Conservation (phyloP, 2,888 invertebrate genomes). For the Lapara coniferarum region DNA sequence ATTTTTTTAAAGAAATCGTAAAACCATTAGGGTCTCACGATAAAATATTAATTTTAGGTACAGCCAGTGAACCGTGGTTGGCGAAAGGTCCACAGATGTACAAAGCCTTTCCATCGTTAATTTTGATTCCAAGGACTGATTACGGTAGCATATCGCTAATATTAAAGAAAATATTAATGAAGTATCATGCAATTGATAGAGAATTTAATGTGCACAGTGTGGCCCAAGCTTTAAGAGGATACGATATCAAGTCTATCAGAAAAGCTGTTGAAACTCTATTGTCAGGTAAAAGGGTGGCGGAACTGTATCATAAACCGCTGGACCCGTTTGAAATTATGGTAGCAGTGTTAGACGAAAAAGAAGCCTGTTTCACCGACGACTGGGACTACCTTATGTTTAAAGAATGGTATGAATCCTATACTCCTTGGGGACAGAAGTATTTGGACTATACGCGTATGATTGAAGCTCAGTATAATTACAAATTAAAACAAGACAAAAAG, state of each 20-base stretch:
- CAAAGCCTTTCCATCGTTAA: slow-evolving; percentile 84
- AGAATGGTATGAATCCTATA: slow-evolving; percentile 75
- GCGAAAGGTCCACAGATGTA: slow-evolving; percentile 71
- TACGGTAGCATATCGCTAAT: slow-evolving; percentile 83
- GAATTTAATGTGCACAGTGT: slow-evolving; percentile 84
- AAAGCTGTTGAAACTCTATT: slow-evolving; percentile 72
- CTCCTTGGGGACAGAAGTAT: slow-evolving; percentile 61
- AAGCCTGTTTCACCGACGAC: slow-evolving; percentile 62
- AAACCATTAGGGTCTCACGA: slow-evolving; percentile 87
- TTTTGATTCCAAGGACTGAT: slow-evolving; percentile 82
- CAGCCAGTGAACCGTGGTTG: slow-evolving; percentile 87
- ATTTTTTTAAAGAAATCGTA: slow-evolving; percentile 87
- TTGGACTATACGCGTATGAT: slow-evolving; percentile 62
- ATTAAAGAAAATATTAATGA: slow-evolving; percentile 82
- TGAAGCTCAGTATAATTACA: slow-evolving; percentile 59
- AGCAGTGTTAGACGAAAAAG: slow-evolving; percentile 61
- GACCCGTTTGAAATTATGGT: slow-evolving; percentile 77
- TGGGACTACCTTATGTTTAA: slow-evolving; percentile 73
- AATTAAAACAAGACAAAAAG: slow-evolving; percentile 67
- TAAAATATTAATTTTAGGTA: slow-evolving; percentile 87
- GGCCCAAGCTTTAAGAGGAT: slow-evolving; percentile 80
- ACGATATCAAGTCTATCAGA: slow-evolving; percentile 78
- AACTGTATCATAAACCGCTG: slow-evolving; percentile 80
- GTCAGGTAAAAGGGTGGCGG: slow-evolving; percentile 75
- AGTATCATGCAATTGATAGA: slow-evolving; percentile 83